These are phyloP conservation scores for Centropus unirufus DNA, from an alignment of 2,113 vertebrate species.

Conservation along the genomic window DNA sequence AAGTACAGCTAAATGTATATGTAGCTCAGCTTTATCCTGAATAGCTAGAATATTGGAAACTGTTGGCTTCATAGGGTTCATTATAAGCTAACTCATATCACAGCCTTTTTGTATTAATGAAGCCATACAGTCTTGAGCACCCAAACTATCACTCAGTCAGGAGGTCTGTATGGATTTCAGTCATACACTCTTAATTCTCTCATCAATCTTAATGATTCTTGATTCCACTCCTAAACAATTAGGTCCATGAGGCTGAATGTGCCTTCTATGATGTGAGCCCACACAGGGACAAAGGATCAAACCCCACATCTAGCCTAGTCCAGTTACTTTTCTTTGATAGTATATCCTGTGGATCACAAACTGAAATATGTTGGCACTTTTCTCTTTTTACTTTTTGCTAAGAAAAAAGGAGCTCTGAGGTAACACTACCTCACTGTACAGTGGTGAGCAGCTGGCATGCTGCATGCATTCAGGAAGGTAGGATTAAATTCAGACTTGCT, in stretches of 20 bases:
- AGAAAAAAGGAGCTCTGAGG: not conserved
- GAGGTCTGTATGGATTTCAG: not conserved
- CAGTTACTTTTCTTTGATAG: not conserved
- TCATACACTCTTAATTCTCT: not conserved
- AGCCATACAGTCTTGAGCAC: not conserved
- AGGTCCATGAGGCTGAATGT: not conserved
- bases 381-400: not conserved
- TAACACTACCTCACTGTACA: not conserved
- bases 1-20: not conserved
- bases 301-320: not conserved
- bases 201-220: not conserved
- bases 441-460: not conserved
- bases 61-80: not conserved
- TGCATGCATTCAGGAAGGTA: not conserved
- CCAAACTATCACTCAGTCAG: not conserved
- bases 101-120: not conserved
- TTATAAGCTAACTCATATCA: not conserved
- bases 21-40: not conserved
- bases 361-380: not conserved
- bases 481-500: not conserved
- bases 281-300: not conserved
- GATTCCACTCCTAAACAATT: not conserved
- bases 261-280: not conserved
- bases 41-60: not conserved
- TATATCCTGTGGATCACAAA: too few relatives aligned